These are phyloP conservation scores for Pissodes strobi DNA, from an alignment of 1,140 invertebrate genomes.

Conservation along the genomic window DNA sequence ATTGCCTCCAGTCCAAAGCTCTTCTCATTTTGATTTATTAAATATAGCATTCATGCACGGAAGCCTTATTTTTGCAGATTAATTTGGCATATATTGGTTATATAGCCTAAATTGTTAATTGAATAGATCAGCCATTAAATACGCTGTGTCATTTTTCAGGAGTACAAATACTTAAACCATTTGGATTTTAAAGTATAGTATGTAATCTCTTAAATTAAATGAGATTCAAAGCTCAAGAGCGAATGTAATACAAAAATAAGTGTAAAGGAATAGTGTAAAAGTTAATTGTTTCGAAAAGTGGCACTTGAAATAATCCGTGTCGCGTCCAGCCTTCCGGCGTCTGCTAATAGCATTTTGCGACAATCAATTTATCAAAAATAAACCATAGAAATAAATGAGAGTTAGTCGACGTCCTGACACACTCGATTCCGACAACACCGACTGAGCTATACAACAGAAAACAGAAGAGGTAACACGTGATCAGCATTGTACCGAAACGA, in stretches of 20 bases:
- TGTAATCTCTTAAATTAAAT: conserved; percentile 22
- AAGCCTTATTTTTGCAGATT: no score
- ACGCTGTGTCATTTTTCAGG: conserved; percentile 1
- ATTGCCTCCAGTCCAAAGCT: no score
- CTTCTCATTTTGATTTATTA: no score
- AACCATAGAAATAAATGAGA: conserved; percentile 7
- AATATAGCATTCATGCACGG: no score
- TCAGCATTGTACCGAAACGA: conserved; percentile 26
- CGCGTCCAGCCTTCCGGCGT: conserved; percentile 27
- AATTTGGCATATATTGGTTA: no score
- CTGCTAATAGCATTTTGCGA: conserved; percentile 42
- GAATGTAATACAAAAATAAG: conserved; percentile 10
- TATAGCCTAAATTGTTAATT: no score
- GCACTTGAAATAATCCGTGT: conserved; percentile 43
- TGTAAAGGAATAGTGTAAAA: conserved; percentile 19
- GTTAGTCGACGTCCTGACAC: conserved; percentile 15
- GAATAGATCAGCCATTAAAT: no score
- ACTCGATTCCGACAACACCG: conserved; percentile 33
- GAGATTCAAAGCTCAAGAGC: conserved; percentile 1
- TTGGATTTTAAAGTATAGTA: conserved; percentile 14
- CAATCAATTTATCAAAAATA: conserved; percentile 35
- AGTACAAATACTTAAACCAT: conserved; percentile 14
- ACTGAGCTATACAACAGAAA: conserved; percentile 33
- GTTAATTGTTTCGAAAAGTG: conserved; percentile 42
- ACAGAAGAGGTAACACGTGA: conserved; percentile 38